A percentile compares a stretch with the other conserved stretches of the same genome.
phyloP scores from a whole-genome alignment of 2,888 invertebrate species.

The Xylocampa areola region DNA sequence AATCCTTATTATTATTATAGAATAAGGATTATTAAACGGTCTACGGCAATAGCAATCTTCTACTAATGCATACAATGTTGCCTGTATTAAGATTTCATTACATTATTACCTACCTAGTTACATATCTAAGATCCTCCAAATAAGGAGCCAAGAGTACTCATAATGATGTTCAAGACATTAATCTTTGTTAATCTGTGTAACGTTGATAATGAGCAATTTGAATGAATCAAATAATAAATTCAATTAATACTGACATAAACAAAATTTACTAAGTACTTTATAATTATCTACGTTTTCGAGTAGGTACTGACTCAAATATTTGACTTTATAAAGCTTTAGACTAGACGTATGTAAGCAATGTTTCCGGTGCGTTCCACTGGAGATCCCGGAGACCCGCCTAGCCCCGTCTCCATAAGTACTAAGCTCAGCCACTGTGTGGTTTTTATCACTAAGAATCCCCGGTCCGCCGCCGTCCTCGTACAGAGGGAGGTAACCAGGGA shows the following conservation, averaged over 20 bases:
- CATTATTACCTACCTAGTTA: background rate
- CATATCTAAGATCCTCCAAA: conserved; percentile 6
- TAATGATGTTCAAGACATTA: background rate
- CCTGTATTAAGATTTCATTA: background rate
- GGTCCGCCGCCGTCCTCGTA: too few species aligned
- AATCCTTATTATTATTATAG: too few species aligned
- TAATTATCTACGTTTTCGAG: conserved; percentile 13
- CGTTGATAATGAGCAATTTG: conserved; percentile 8
- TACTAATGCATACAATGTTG: conserved; percentile 1
- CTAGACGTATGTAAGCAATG: too few species aligned
- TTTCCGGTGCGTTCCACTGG: too few species aligned
- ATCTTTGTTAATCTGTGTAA: conserved; percentile 3
- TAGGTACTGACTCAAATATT: conserved; percentile 27
- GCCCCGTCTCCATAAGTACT: too few species aligned
- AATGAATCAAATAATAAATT: conserved; percentile 16
- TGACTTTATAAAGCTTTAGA: conserved; percentile 7
- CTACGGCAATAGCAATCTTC: background rate
- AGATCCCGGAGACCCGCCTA: too few species aligned
- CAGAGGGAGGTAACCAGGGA: too few species aligned
- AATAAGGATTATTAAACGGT: too few species aligned
- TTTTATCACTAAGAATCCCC: too few species aligned
- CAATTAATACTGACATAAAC: conserved; percentile 9
- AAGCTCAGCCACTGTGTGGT: too few species aligned
- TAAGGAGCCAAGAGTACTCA: background rate
- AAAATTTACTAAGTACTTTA: conserved; percentile 9